Evolutionary conservation across 1,140 invertebrate species (phyloP).

Genomic region (Littorina saxatilis): DNA sequence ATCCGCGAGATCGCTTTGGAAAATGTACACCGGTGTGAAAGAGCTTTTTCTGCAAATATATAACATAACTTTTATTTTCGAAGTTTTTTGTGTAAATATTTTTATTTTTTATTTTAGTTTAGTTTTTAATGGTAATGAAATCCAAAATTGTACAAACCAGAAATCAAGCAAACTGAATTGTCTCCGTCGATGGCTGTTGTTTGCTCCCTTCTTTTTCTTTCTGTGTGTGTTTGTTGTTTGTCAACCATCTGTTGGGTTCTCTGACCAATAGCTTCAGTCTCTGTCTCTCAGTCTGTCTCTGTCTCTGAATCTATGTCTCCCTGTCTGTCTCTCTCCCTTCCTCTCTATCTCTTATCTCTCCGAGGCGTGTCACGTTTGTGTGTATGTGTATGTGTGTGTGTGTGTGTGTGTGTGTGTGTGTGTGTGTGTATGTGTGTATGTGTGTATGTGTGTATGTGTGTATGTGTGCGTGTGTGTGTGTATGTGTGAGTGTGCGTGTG

Average conservation of each 20-base stretch:
- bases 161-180: too few relatives aligned
- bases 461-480: neutral
- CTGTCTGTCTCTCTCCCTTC: neutral
- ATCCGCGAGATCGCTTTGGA: conserved; percentile 56
- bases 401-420: neutral
- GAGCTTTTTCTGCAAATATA: neutral
- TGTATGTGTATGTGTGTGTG: neutral
- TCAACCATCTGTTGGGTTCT: too few relatives aligned
- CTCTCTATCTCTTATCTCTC: too few relatives aligned
- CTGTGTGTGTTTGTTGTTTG: too few relatives aligned
- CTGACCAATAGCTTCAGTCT: neutral
- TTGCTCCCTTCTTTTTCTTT: too few relatives aligned
- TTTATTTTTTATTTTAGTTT: too few relatives aligned
- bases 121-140: too few relatives aligned
- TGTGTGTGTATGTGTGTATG: neutral
- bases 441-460: conserved; percentile 1
- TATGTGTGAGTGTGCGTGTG: neutral
- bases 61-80: too few relatives aligned
- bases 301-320: neutral
- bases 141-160: too few relatives aligned
- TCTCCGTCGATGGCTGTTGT: too few relatives aligned
- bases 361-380: neutral
- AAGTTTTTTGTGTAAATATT: too few relatives aligned
- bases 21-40: conserved; percentile 50
- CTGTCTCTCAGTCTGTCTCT: neutral